Conservation (phyloP, 2,888 invertebrate species). For the Apeira syringaria region DNA sequence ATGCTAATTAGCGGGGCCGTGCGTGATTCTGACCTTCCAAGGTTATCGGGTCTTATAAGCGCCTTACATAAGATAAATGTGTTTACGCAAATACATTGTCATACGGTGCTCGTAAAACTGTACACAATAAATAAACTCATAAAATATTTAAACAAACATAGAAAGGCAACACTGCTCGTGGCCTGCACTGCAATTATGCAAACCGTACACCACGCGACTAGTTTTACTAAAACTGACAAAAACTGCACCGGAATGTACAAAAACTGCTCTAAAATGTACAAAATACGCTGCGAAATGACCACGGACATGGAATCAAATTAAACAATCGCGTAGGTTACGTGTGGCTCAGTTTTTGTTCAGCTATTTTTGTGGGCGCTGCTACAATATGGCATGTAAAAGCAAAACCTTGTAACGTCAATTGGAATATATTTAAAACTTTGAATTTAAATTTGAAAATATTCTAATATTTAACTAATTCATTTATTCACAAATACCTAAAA, state of each 20-base stretch:
- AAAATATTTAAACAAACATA: slow-evolving; percentile 5
- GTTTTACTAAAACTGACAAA: slow-evolving; percentile 10
- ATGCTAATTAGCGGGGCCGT: no score
- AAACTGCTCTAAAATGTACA: slow-evolving; percentile 15
- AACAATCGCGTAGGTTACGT: slow-evolving; percentile 10
- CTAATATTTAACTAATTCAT: no score
- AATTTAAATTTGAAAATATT: no score
- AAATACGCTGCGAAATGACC: slow-evolving; percentile 10
- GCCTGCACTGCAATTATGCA: slow-evolving; percentile 11
- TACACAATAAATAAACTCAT: slow-evolving; percentile 2
- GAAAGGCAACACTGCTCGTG: neutral
- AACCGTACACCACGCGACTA: neutral
- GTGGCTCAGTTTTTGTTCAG: slow-evolving; percentile 3
- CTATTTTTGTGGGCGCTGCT: neutral
- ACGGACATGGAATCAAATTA: slow-evolving; percentile 21
- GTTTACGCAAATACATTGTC: no score
- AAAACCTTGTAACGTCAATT: neutral
- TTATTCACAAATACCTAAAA: no score
- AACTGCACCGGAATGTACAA: slow-evolving; percentile 10
- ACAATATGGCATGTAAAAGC: neutral
- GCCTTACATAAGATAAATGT: no score
- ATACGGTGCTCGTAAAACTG: neutral
- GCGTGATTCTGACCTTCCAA: no score
- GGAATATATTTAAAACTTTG: neutral
- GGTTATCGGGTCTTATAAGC: no score